Percentiles rank a stretch among this genome's conserved stretches.
These are phyloP conservation scores for Drosophila paracracens DNA, from an alignment of 2,888 invertebrate species.

Conservation along the genomic window DNA sequence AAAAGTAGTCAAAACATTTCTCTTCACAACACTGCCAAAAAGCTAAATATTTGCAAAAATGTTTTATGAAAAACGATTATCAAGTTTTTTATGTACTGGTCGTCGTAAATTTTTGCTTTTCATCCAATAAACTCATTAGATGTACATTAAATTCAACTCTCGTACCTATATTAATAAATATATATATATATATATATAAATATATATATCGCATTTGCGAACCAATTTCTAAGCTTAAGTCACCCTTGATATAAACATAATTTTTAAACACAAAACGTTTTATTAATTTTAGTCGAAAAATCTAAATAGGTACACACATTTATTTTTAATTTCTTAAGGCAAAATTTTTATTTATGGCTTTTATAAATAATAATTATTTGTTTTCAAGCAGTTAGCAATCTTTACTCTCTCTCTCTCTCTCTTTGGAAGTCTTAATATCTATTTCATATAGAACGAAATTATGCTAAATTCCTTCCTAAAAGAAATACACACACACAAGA, in stretches of 20 bases:
- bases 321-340: constrained; percentile 38
- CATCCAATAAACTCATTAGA: constrained; percentile 44
- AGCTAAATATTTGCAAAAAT: constrained; percentile 26
- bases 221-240: constrained; percentile 44
- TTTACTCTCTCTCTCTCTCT: constrained; percentile 56
- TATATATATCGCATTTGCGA: constrained; percentile 28
- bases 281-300: constrained; percentile 36
- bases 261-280: constrained; percentile 28
- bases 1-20: constrained; percentile 37
- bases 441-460: constrained; percentile 82
- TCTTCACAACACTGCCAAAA: constrained; percentile 43
- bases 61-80: constrained; percentile 31
- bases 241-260: constrained; percentile 38
- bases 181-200: constrained; percentile 11
- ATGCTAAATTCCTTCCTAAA: constrained; percentile 72
- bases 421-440: constrained; percentile 58
- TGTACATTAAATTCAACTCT: constrained; percentile 44
- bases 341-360: constrained; percentile 62
- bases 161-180: background rate
- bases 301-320: constrained; percentile 45
- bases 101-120: constrained; percentile 74
- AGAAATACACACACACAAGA: constrained; percentile 55
- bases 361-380: constrained; percentile 57
- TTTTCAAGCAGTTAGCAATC: constrained; percentile 67
- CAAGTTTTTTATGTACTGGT: constrained; percentile 83